Evolutionary conservation across 1,140 invertebrate species (phyloP), one percentile per base, ranked within the genome.

Genomic region (Eumeta japonica): DNA sequence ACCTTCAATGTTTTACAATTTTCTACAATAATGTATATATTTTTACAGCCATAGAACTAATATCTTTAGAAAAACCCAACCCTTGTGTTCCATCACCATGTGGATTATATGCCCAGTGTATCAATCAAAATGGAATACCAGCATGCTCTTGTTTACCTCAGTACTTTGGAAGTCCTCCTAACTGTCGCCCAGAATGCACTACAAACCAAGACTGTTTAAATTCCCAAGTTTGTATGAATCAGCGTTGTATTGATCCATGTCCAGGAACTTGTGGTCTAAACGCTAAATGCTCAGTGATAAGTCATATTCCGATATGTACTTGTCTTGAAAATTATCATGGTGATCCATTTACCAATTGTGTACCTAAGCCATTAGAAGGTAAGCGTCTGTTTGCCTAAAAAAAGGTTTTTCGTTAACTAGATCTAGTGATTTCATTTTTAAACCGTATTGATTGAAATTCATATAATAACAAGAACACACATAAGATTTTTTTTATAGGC

Each of bases 211-310:
- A 85, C 46, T 85, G 83, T 58, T 45, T 77, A 2, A 78, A 78
- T 49, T 80, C 80, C 38, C 59, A 79, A 37, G 81, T 82, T 15
- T 87, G 85, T 50, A 79, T 80, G 10, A 79, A 79, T 49, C 75
- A 83, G 50, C 82, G 80, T 64, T 86, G 83, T 55, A 65, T 61
- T 45, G 81, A 86, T 62, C 83, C 83, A 27, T 86, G 84, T 55
- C 77, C 75, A 35, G 82, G 83, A 24, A 81, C 83, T 7, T 85
- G 83, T 62, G 83, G 83, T 10, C 52, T 61, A 37, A 79, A 79
- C 41, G 82, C 83, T 1, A 67, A 72, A 47, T 87, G 84, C 55
- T 75, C 64, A 42, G 82, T 84, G 12, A 73, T 81, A 13, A 83
- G 82, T 45, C 83, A 86, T 48, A 73, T 76, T 31, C 77, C 83